phyloP scores from a whole-genome alignment of 2,797 vertebrate genomes.

The Echiichthys vipera region DNA sequence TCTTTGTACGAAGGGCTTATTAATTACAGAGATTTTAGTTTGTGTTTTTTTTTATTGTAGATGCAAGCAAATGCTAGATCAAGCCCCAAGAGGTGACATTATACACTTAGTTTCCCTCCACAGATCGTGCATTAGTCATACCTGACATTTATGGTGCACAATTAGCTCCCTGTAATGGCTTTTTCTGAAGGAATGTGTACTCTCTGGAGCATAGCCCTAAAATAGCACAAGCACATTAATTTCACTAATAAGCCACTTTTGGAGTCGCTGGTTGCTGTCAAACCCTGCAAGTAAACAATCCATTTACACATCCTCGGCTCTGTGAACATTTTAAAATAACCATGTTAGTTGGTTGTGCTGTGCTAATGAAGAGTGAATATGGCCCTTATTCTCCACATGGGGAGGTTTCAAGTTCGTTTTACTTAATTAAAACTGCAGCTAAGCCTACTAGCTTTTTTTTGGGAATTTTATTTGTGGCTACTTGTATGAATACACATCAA shows the following conservation, averaged over 20 bases:
- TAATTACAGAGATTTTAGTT: constrained; percentile 27
- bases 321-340: constrained; percentile 46
- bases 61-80: constrained; percentile 48
- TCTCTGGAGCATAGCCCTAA: constrained; percentile 73
- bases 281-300: constrained; percentile 63
- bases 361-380: constrained; percentile 44
- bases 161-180: constrained; percentile 80
- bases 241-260: constrained; percentile 77
- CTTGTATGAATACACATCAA: constrained; percentile 22
- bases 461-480: constrained; percentile 17
- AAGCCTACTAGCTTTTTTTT: not conserved
- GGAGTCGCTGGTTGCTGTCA: constrained; percentile 49
- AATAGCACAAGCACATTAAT: constrained; percentile 77
- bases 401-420: constrained; percentile 27
- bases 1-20: constrained; percentile 50
- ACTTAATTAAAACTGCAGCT: constrained; percentile 28
- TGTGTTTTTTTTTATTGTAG: constrained; percentile 3
- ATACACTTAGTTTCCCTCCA: constrained; percentile 66
- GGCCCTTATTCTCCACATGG: constrained; percentile 3
- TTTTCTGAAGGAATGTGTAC: constrained; percentile 70
- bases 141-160: constrained; percentile 81
- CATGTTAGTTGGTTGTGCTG: constrained; percentile 28
- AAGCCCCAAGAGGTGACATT: constrained; percentile 61
- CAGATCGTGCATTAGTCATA: constrained; percentile 78
- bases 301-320: constrained; percentile 44